Evolutionary conservation across 1,140 invertebrate genomes (phyloP).

Genomic region (Lasioglossum albipes): DNA sequence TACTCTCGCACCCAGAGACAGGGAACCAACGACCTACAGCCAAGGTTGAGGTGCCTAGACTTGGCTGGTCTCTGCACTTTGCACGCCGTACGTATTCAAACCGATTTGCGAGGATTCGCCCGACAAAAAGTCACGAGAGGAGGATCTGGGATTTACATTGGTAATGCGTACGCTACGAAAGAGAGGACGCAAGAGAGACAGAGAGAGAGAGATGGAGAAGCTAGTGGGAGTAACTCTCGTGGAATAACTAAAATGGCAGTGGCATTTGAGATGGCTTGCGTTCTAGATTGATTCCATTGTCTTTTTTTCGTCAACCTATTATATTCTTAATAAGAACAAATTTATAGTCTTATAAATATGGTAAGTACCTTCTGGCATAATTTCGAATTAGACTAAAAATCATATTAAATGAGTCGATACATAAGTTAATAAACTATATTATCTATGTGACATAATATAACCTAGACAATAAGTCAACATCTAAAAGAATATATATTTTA

Average conservation of each 20-base stretch:
- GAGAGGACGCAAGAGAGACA: not conserved
- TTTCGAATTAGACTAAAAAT: too few relatives aligned
- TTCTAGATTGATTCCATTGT: slow-evolving; percentile 11
- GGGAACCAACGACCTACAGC: slow-evolving; percentile 38
- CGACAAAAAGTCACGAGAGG: slow-evolving; percentile 68
- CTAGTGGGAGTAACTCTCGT: slow-evolving; percentile 33
- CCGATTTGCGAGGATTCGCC: slow-evolving; percentile 73
- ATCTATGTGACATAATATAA: too few relatives aligned
- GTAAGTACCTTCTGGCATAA: too few relatives aligned
- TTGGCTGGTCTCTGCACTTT: slow-evolving; percentile 61
- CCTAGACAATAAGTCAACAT: too few relatives aligned
- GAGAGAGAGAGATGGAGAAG: too few relatives aligned
- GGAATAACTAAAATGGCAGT: slow-evolving; percentile 50
- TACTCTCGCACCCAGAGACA: slow-evolving; percentile 19
- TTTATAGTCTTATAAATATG: too few relatives aligned
- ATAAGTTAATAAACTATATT: too few relatives aligned
- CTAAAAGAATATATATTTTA: too few relatives aligned
- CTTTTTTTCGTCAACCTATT: not conserved
- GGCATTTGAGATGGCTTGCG: not conserved
- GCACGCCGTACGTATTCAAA: slow-evolving; percentile 68
- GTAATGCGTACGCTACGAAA: slow-evolving; percentile 62
- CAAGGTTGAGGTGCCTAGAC: slow-evolving; percentile 66
- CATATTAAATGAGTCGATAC: too few relatives aligned
- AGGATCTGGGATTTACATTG: slow-evolving; percentile 69
- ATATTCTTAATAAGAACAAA: too few relatives aligned